Percentiles rank a stretch among this genome's conserved stretches.
phyloP scores from a whole-genome alignment of 2,113 vertebrate genomes.

The Corvus moneduloides region DNA sequence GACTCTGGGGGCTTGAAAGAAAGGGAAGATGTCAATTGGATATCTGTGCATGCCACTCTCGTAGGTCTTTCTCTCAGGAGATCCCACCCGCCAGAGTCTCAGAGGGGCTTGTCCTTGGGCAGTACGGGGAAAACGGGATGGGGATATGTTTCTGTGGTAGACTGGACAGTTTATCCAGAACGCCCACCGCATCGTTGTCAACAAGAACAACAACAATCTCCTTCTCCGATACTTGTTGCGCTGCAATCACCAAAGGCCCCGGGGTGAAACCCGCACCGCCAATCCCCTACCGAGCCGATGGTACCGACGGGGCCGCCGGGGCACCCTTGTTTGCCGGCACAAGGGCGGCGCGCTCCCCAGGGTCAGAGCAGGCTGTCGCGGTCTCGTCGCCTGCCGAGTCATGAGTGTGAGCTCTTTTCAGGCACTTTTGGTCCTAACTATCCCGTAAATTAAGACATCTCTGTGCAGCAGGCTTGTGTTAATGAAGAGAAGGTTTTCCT shows the following conservation, averaged over 20 bases:
- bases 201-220: too few species aligned
- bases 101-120: background rate
- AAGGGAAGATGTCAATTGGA: background rate
- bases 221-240: too few species aligned
- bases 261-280: accelerated
- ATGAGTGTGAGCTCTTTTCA: background rate
- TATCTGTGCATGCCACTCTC: background rate
- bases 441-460: background rate
- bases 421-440: background rate
- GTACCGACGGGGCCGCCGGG: too few species aligned
- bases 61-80: background rate
- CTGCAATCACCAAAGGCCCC: background rate
- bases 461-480: background rate
- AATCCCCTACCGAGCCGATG: accelerated
- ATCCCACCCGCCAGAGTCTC: background rate
- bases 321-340: too few species aligned
- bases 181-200: accelerated
- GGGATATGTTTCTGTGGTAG: background rate
- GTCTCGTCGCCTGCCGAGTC: background rate
- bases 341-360: background rate
- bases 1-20: too few species aligned
- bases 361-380: background rate
- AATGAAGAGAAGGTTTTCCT: background rate
- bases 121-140: accelerated
- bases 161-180: background rate